Evolutionary conservation across 2,113 vertebrate genomes (phyloP).

Genomic region (Psilopogon haemacephalus): DNA sequence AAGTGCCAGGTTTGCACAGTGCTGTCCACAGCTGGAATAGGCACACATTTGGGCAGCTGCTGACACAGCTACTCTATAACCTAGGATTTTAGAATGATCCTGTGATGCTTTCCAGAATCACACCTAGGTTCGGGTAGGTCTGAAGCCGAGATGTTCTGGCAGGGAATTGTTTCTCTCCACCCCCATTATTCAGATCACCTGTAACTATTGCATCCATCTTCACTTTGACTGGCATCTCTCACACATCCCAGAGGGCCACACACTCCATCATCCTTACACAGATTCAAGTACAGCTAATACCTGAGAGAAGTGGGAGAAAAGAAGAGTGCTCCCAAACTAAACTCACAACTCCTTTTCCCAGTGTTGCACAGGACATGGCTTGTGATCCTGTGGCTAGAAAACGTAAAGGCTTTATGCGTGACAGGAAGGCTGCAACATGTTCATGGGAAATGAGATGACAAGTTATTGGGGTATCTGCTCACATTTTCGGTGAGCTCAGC

Average conservation of each 20-base stretch:
- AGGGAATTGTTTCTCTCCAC: neutral
- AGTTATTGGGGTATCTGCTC: neutral
- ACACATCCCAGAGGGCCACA: neutral
- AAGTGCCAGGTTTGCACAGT: neutral
- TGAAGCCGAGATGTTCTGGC: neutral
- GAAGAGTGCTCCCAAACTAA: neutral
- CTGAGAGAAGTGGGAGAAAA: neutral
- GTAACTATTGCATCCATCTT: neutral
- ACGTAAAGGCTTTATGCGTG: neutral
- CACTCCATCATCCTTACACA: fast-evolving
- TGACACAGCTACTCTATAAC: neutral
- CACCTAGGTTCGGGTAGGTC: neutral
- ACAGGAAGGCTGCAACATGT: neutral
- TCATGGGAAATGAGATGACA: neutral
- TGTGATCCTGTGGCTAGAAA: neutral
- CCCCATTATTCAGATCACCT: neutral
- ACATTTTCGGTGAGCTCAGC: neutral
- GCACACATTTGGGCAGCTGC: neutral
- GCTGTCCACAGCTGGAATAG: neutral
- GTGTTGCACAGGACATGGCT: neutral
- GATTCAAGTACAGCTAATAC: neutral
- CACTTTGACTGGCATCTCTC: neutral
- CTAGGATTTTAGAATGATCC: neutral
- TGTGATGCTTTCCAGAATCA: neutral
- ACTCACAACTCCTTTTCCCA: neutral